Conservation (phyloP, 2,797 vertebrate species). For the Mus caroli region DNA sequence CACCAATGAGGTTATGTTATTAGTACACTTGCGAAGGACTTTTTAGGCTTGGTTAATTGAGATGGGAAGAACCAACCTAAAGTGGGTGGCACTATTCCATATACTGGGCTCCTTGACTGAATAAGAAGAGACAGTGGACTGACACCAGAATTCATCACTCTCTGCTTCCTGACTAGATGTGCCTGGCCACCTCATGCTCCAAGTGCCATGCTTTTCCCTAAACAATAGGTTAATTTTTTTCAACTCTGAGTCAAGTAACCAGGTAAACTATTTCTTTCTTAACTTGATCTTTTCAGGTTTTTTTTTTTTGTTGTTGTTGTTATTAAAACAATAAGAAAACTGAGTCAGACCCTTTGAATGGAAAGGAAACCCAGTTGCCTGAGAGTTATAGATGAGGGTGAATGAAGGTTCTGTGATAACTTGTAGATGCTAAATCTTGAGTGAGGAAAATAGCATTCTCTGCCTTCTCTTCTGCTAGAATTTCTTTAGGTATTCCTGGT, state of each 20-base stretch:
- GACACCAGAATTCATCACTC: not conserved
- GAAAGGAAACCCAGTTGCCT: not conserved
- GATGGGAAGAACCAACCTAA: not conserved
- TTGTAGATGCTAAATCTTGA: fast-evolving
- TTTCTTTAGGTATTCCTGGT: not conserved
- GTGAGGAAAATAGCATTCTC: not conserved
- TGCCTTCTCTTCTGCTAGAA: not conserved
- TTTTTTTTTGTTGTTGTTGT: not conserved
- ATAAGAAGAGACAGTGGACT: not conserved
- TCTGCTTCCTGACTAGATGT: not conserved
- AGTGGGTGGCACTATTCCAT: not conserved
- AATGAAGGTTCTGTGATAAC: not conserved
- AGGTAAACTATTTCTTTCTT: not conserved
- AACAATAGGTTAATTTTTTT: not conserved
- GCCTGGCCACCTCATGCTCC: no score
- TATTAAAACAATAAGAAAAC: not conserved
- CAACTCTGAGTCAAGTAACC: not conserved
- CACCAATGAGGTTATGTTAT: not conserved
- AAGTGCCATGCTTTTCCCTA: not conserved
- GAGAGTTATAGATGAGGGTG: not conserved
- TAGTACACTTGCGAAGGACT: no score
- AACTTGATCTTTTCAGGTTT: not conserved
- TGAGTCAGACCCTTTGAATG: not conserved
- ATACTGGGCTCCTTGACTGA: no score
- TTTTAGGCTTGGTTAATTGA: not conserved